Evolutionary conservation across 2,797 vertebrate genomes (phyloP).

Genomic region (Sparus aurata): DNA sequence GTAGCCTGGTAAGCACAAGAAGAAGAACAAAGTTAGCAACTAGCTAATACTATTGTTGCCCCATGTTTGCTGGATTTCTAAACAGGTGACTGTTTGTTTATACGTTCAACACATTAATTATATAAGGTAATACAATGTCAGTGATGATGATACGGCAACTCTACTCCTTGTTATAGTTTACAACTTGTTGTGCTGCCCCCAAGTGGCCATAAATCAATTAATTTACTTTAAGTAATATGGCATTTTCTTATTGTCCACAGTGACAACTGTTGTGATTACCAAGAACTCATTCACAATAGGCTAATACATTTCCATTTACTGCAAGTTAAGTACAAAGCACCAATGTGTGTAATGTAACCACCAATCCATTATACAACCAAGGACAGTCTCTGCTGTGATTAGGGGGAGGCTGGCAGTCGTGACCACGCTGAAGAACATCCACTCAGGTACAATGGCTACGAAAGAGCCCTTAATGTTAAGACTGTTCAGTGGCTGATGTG

Average conservation of each 20-base stretch:
- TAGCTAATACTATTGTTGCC: too few relatives aligned
- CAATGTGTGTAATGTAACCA: background rate
- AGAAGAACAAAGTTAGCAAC: too few relatives aligned
- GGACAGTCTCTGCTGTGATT: background rate
- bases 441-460: slow-evolving; percentile 5
- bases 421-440: slow-evolving; percentile 1
- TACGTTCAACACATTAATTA: too few relatives aligned
- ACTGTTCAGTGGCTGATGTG: slow-evolving; percentile 21
- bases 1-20: too few relatives aligned
- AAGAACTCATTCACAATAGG: background rate
- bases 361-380: background rate
- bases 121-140: too few relatives aligned
- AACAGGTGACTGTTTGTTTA: too few relatives aligned
- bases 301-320: background rate
- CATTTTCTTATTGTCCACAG: background rate
- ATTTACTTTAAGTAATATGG: background rate
- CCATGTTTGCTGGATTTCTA: too few relatives aligned
- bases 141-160: too few relatives aligned
- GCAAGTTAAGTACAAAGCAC: slow-evolving; percentile 3
- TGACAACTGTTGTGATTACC: background rate
- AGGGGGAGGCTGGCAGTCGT: background rate
- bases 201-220: too few relatives aligned
- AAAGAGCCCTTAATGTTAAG: slow-evolving; percentile 1
- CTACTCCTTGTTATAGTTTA: too few relatives aligned
- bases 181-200: too few relatives aligned